Conservation (phyloP, 2,113 vertebrate species). For the Anarhynchus alexandrinus region DNA sequence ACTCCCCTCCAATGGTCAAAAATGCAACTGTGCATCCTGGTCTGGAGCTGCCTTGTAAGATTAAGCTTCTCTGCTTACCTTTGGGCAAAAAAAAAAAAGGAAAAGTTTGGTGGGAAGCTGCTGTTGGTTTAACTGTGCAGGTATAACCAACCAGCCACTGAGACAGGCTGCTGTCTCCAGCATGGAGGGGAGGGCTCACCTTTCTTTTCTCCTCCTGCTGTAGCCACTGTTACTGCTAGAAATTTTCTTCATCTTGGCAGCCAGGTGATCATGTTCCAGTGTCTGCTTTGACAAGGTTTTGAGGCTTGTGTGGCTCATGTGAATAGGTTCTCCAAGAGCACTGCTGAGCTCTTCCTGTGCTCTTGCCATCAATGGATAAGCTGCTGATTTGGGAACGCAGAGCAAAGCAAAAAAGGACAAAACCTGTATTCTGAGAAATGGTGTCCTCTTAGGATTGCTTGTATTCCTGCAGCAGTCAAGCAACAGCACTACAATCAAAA, state of each 20-base stretch:
- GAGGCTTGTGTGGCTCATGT: neutral
- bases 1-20: constrained; percentile 92
- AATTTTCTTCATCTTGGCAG: neutral
- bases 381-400: neutral
- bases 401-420: neutral
- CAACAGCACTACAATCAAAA: neutral
- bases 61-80: neutral
- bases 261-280: neutral
- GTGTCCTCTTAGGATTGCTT: neutral
- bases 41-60: constrained; percentile 93
- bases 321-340: neutral
- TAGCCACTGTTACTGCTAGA: neutral
- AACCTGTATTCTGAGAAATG: neutral
- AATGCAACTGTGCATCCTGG: constrained; percentile 90
- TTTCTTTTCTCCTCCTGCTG: neutral
- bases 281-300: neutral
- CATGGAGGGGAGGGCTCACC: neutral
- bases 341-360: neutral
- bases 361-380: neutral
- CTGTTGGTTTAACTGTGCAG: neutral
- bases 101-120: neutral
- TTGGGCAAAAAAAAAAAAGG: neutral
- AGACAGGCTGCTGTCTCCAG: neutral
- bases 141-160: neutral
- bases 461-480: neutral